These are phyloP conservation scores for Cavia aperea DNA, from an alignment of 2,113 vertebrate genomes.

Conservation along the genomic window DNA sequence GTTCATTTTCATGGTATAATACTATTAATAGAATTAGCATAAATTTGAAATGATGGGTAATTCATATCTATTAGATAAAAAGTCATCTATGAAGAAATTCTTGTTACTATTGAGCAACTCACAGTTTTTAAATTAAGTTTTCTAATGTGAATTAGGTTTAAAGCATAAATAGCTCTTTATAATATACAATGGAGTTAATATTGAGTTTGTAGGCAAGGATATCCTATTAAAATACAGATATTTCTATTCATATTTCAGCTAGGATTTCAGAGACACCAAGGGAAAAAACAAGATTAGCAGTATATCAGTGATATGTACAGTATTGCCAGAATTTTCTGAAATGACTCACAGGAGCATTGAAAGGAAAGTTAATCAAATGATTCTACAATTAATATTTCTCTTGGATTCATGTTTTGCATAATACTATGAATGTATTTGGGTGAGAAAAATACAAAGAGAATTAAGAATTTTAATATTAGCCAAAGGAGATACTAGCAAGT, in stretches of 20 bases:
- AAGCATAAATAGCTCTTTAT: conserved; percentile 62
- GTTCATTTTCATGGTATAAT: conserved; percentile 67
- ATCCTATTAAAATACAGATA: conserved; percentile 38
- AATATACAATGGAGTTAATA: conserved; percentile 57
- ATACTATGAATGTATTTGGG: conserved; percentile 34
- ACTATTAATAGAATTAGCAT: conserved; percentile 70
- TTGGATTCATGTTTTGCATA: background rate
- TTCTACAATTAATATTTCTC: conserved; percentile 40
- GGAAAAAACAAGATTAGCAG: conserved; percentile 37
- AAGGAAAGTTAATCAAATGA: conserved; percentile 60
- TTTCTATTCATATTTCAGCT: conserved; percentile 60
- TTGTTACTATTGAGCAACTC: conserved; percentile 56
- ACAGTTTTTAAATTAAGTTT: conserved; percentile 65
- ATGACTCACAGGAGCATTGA: conserved; percentile 52
- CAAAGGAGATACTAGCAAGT: conserved; percentile 11
- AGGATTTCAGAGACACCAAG: conserved; percentile 48
- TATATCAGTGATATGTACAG: conserved; percentile 1
- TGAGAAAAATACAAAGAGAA: conserved; percentile 30
- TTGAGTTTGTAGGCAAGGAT: conserved; percentile 53
- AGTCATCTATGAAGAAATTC: conserved; percentile 63
- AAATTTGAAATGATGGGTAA: conserved; percentile 66
- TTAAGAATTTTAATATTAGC: conserved; percentile 43
- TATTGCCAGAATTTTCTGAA: background rate
- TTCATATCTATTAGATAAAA: conserved; percentile 72
- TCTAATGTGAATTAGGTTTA: conserved; percentile 60